Percentiles rank a stretch among this genome's conserved stretches.
phyloP scores from a whole-genome alignment of 2,797 vertebrate genomes.

The Darevskia nairensis region DNA sequence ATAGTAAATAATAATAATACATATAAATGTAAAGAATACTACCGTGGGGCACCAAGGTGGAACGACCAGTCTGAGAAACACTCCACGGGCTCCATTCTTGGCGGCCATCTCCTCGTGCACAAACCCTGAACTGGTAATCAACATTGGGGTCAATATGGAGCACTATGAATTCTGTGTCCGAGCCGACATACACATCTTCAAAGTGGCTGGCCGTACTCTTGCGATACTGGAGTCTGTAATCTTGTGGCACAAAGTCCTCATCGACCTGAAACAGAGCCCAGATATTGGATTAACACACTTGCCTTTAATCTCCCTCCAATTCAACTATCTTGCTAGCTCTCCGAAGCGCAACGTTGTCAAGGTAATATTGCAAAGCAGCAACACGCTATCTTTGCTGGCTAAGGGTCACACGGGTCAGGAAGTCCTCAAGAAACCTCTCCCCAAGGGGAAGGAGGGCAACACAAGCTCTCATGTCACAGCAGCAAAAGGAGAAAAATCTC shows the following conservation, averaged over 20 bases:
- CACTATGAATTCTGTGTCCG: conserved; percentile 90
- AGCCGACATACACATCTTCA: conserved; percentile 91
- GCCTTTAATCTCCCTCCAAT: not conserved
- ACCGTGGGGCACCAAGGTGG: conserved; percentile 92
- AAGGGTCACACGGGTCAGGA: not conserved
- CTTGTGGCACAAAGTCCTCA: conserved; percentile 89
- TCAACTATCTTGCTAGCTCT: not conserved
- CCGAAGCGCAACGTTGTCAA: not conserved
- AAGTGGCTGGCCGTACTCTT: conserved; percentile 85
- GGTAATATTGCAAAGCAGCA: not conserved
- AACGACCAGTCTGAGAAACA: conserved; percentile 86
- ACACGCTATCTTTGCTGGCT: not conserved
- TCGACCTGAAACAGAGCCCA: conserved; percentile 86
- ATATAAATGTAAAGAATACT: conserved; percentile 1
- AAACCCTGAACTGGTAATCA: conserved; percentile 92
- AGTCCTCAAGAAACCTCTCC: not conserved
- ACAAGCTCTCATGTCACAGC: not conserved
- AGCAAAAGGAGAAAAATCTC: too few relatives aligned
- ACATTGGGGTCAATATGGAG: conserved; percentile 90
- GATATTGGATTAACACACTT: not conserved
- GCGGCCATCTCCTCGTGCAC: conserved; percentile 91
- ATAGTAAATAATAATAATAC: not conserved
- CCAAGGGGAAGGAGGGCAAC: not conserved
- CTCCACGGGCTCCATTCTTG: conserved; percentile 99
- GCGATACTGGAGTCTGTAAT: conserved; percentile 92